Base-by-base conservation (phyloP, 2,888 invertebrate species). In the Torymus tubicola region DNA sequence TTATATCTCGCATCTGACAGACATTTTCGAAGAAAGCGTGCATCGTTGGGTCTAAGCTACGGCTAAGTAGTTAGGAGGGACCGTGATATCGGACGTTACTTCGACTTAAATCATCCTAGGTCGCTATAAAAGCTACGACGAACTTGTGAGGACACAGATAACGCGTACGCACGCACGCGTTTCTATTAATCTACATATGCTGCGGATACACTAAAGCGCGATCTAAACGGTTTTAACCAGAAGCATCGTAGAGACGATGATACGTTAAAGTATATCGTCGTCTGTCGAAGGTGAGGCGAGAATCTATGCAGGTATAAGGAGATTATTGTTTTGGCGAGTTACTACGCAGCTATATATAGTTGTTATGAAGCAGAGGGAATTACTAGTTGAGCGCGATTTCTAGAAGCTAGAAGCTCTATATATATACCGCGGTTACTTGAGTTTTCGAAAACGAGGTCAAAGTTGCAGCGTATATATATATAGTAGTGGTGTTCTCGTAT, bases 61-160 rank as follows among this genome's bases (percentile, higher is more conserved):
- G 85, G 88, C 90, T 90, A 90, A 90, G 89, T 91, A 90, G 89
- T 90, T 88, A 91, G 91, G 91, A 91, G 91, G 91, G 91, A 91
- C 91, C 90, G 91, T 91, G 91, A 91, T 91, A 90, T 91, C 91
- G 91, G 91, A 91, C 91, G 91, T 91, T 89, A 82, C 77, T 86
- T 90, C 90, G 87, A 87, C 87, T 87, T 89, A 88, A 88, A 89
- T 87, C 87, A 88, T 87, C 86, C 88, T 89, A 89, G 85, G 85
- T 85, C 85, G 83, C 86, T 88, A 87, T 88, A 87, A 83, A 83
- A 80, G 79, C 86, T 88, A 86, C 82, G 80, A 74, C 84, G 84
- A 86, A 85, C 24, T n/a, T n/a, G 73, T 76, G 72, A 73, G 64
- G 73, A 82, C 78, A 78, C 67, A 52, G 65, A 81, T 42, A 71